Evolutionary conservation across 2,113 vertebrate species (phyloP).

Genomic region (Cisticola juncidis): DNA sequence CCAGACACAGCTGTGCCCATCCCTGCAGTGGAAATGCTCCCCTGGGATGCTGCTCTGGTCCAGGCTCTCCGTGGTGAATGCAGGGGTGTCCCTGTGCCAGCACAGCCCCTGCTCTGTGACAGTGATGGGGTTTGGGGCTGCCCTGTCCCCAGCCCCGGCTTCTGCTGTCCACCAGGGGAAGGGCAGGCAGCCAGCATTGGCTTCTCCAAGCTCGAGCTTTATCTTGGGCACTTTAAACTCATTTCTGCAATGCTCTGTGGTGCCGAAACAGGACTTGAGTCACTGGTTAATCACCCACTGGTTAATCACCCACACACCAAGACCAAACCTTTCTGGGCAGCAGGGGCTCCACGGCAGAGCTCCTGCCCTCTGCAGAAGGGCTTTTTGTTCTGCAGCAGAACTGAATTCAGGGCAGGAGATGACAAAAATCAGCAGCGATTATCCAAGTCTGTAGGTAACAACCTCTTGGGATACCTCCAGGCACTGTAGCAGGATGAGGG

Average conservation of each 20-base stretch:
- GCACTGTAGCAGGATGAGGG: not conserved
- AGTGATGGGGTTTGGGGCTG: not conserved
- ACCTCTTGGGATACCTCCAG: not conserved
- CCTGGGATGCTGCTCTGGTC: not conserved
- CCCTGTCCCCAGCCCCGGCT: rapidly evolving
- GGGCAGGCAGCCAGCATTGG: rapidly evolving
- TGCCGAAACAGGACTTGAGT: not conserved
- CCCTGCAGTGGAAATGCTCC: not conserved
- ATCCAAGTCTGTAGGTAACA: not conserved
- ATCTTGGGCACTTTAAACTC: not conserved
- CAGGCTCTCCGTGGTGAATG: rapidly evolving
- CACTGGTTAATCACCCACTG: not conserved
- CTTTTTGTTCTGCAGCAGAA: not conserved
- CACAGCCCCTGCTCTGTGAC: not conserved
- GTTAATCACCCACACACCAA: not conserved
- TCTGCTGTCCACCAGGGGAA: not conserved
- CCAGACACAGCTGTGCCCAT: not conserved
- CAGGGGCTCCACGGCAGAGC: rapidly evolving
- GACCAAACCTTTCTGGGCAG: not conserved
- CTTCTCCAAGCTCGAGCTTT: not conserved
- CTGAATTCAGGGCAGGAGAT: rapidly evolving
- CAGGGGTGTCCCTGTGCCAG: not conserved
- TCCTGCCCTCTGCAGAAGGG: not conserved
- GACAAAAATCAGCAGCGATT: not conserved
- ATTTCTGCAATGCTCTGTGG: not conserved